These are phyloP conservation scores for Styela plicata DNA, from an alignment of 23 tunicate species.

Conservation along the genomic window DNA sequence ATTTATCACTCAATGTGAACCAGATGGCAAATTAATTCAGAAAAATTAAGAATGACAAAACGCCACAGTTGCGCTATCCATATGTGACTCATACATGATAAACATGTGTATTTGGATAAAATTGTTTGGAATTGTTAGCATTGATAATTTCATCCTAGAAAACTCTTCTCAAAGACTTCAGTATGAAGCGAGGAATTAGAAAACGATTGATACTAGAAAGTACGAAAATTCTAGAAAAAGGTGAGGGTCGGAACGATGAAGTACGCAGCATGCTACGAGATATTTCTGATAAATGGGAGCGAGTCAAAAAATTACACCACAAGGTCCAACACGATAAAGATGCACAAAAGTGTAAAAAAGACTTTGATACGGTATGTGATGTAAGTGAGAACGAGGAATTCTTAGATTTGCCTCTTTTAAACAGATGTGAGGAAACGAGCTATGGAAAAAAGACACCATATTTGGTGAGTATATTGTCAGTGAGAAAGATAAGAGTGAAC, in stretches of 20 bases:
- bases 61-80: too few relatives aligned
- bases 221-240: background rate
- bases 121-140: too few relatives aligned
- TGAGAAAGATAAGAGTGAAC: too few relatives aligned
- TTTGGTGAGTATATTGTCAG: background rate
- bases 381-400: background rate
- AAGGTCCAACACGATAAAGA: background rate
- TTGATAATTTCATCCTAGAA: too few relatives aligned
- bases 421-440: background rate
- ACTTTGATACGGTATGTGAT: background rate
- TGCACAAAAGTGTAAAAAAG: background rate
- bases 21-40: too few relatives aligned
- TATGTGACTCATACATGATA: too few relatives aligned
- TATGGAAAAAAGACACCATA: background rate
- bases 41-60: too few relatives aligned
- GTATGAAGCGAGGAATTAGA: background rate
- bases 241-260: background rate
- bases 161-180: too few relatives aligned
- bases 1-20: too few relatives aligned
- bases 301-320: background rate
- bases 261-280: background rate
- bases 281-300: background rate
- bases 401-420: background rate
- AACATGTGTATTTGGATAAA: too few relatives aligned
- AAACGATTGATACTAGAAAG: background rate